Conservation (phyloP, 2,888 invertebrate genomes). For the Eupeodes luniger region DNA sequence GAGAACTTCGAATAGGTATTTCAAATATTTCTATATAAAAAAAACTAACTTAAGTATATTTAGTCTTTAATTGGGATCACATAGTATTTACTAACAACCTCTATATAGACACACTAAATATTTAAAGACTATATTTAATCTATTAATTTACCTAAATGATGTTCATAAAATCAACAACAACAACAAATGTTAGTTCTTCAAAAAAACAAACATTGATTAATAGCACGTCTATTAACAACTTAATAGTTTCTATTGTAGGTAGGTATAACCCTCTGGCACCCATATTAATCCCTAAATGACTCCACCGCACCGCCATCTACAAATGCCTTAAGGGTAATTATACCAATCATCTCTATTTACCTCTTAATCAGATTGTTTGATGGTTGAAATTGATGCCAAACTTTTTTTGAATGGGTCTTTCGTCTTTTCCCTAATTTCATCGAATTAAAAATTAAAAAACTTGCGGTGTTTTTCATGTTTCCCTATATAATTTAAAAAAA, state of each 20-base stretch:
- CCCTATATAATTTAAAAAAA: conserved; percentile 24
- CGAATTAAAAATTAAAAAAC: conserved; percentile 11
- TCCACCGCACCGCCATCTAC: too few relatives aligned
- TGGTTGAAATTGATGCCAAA: conserved; percentile 29
- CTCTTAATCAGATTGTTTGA: conserved; percentile 49
- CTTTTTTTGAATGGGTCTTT: neutral
- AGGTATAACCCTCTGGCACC: conserved; percentile 16
- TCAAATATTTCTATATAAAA: too few relatives aligned
- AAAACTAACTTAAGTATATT: too few relatives aligned
- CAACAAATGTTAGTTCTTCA: neutral
- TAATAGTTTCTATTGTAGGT: neutral
- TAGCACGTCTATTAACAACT: conserved; percentile 21
- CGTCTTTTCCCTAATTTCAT: neutral
- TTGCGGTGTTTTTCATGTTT: conserved; percentile 29
- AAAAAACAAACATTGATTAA: neutral
- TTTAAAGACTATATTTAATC: too few relatives aligned
- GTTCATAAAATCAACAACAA: too few relatives aligned
- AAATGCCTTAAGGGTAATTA: conserved; percentile 17
- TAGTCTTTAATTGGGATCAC: too few relatives aligned
- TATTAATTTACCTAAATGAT: too few relatives aligned
- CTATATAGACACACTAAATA: too few relatives aligned
- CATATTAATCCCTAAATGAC: conserved; percentile 10
- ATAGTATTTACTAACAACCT: too few relatives aligned
- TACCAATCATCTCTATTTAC: conserved; percentile 32
- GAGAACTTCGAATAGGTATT: too few relatives aligned